Conservation (phyloP, 2,888 invertebrate genomes). For the Globia sparganii region DNA sequence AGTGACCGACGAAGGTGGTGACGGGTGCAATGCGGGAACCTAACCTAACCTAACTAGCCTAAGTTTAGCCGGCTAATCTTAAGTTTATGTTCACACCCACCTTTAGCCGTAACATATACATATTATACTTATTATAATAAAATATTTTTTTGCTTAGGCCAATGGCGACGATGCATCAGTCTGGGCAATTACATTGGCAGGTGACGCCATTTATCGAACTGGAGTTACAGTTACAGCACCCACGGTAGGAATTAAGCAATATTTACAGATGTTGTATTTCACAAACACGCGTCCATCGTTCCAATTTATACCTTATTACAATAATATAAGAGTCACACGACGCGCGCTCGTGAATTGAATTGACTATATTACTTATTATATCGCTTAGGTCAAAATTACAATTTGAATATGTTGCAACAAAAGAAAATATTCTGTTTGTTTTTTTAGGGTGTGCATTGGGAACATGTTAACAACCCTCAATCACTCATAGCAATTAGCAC, state of each 20-base stretch:
- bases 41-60: too few relatives aligned
- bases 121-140: neutral
- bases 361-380: neutral
- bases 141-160: conserved; percentile 63
- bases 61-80: too few relatives aligned
- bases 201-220: conserved; percentile 95
- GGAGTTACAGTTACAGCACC: conserved; percentile 94
- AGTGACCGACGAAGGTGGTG: too few relatives aligned
- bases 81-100: too few relatives aligned
- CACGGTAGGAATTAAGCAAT: conserved; percentile 88
- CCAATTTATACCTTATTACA: neutral
- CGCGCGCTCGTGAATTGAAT: neutral
- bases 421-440: neutral
- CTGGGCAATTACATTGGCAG: conserved; percentile 96
- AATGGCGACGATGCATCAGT: conserved; percentile 89
- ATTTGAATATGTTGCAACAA: neutral
- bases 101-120: too few relatives aligned
- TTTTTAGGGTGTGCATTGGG: conserved; percentile 93
- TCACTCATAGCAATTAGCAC: conserved; percentile 93
- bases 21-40: too few relatives aligned
- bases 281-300: neutral
- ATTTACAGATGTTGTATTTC: conserved; percentile 8
- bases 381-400: neutral
- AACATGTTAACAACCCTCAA: conserved; percentile 95
- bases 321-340: neutral